Percentiles rank a stretch among this genome's conserved stretches.
Conservation (phyloP, 2,797 vertebrate species). For the Lacerta viridis region DNA sequence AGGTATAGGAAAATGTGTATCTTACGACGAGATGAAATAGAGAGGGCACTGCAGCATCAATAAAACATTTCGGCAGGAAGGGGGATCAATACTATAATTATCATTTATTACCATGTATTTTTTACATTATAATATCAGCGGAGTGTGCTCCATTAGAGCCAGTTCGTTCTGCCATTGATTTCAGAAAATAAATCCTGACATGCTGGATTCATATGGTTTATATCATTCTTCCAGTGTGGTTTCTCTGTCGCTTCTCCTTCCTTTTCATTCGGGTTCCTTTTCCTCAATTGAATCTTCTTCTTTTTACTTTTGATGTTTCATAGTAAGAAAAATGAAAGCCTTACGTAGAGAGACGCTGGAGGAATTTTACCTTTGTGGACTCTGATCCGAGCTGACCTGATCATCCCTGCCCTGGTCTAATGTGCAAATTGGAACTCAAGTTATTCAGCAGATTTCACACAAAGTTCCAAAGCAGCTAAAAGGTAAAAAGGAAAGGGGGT, state of each 20-base stretch:
- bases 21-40: slow-evolving; percentile 12
- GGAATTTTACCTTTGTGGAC: not conserved
- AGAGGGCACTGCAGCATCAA: slow-evolving; percentile 46
- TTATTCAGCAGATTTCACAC: no score
- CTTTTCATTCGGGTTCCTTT: not conserved
- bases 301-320: slow-evolving; percentile 11
- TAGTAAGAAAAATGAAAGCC: not conserved
- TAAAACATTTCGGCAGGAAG: slow-evolving; percentile 60
- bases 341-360: not conserved
- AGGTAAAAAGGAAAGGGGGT: no score
- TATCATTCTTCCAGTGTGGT: not conserved
- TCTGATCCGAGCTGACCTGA: not conserved
- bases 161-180: slow-evolving; percentile 34
- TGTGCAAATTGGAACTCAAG: not conserved
- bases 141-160: slow-evolving; percentile 25
- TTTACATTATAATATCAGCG: slow-evolving; percentile 57
- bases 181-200: slow-evolving; percentile 30
- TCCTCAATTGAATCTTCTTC: slow-evolving; percentile 3
- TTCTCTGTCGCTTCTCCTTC: slow-evolving; percentile 15
- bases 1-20: not conserved
- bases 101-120: slow-evolving; percentile 68
- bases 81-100: slow-evolving; percentile 60
- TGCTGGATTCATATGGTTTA: slow-evolving; percentile 20
- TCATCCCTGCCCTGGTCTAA: not conserved
- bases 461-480: no score